Base-by-base conservation (phyloP, 2,797 vertebrate species). In the Acanthiza pusilla region DNA sequence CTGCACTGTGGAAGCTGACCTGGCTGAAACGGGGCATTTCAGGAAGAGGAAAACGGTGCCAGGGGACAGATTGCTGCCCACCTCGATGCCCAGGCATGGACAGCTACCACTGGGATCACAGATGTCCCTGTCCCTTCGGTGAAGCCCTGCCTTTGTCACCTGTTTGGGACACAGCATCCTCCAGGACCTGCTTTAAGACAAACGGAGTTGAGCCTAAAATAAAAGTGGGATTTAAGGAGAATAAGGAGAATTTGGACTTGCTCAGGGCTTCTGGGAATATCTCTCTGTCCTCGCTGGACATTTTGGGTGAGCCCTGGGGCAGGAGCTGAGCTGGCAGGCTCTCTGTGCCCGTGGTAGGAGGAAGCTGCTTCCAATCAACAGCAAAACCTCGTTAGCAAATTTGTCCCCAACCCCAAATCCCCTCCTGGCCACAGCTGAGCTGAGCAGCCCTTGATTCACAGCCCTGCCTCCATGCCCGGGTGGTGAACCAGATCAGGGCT, bases 401-500 rank as follows among this genome's bases (percentile, higher is more conserved):
- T 73, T 60, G 20, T 43, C 60, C 50, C 51, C 48, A 40, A 38
- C 30, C 75, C 57, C 65, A 86, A 22, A 73, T 70, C 34, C 58
- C 63, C n/a, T 75, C 43, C 78, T 13, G 45, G 34, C 43, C 76
- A 8, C 17, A 26, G 63, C 76, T 2, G 12, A 75, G 60, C 72
- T 1, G 6, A 70, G 78, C 38, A 48, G 48, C 27, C 3, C 60
- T 77, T 23, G 7, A 88, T 90, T 70, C 32, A 32, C 86, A 83
- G 48, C 73, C 30, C 51, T 79, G 60, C 34, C 62, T 85, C 87
- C 43, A 13, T 54, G 47, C 61, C 77, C 0, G 4, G 90, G 38
- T 5, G 3, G 17, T 77, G 90, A 96, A 84, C 65, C 87, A 89
- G 87, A 87, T 91, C 78, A 91, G 50, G 71, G 36, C 20, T 76